These are phyloP conservation scores for Melieria omissa DNA, from an alignment of 2,888 invertebrate genomes.

Conservation along the genomic window DNA sequence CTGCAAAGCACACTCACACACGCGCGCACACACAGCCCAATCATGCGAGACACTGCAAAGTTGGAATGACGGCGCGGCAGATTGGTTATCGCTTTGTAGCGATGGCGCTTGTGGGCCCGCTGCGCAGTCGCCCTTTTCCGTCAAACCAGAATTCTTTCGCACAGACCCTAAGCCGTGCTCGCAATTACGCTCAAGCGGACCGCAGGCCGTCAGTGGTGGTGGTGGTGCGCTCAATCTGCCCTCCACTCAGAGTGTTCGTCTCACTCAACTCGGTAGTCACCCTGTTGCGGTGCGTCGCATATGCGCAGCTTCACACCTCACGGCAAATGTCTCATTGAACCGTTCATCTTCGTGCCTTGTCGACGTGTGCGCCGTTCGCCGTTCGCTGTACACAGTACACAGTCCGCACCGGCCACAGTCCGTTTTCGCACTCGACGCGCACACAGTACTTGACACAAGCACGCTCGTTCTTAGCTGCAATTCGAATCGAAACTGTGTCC, in stretches of 20 bases:
- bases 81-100: too few species aligned
- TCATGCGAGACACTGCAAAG: too few species aligned
- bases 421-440: conserved; percentile 23
- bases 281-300: neutral
- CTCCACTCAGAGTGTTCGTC: conserved; percentile 1
- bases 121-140: too few species aligned
- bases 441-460: neutral
- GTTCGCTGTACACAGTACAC: neutral
- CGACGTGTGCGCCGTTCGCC: conserved; percentile 29
- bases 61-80: too few species aligned
- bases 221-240: too few species aligned
- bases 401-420: conserved; percentile 24
- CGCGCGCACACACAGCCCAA: too few species aligned
- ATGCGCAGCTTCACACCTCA: conserved; percentile 8
- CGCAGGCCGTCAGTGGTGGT: conserved; percentile 1
- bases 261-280: conserved; percentile 32
- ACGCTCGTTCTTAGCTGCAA: neutral
- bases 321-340: conserved; percentile 32
- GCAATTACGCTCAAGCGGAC: conserved; percentile 31
- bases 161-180: conserved; percentile 6
- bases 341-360: conserved; percentile 33
- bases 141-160: too few species aligned
- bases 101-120: too few species aligned
- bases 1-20: too few species aligned
- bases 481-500: too few species aligned